Conservation (phyloP, 2,797 vertebrate genomes). For the Antrozous pallidus region DNA sequence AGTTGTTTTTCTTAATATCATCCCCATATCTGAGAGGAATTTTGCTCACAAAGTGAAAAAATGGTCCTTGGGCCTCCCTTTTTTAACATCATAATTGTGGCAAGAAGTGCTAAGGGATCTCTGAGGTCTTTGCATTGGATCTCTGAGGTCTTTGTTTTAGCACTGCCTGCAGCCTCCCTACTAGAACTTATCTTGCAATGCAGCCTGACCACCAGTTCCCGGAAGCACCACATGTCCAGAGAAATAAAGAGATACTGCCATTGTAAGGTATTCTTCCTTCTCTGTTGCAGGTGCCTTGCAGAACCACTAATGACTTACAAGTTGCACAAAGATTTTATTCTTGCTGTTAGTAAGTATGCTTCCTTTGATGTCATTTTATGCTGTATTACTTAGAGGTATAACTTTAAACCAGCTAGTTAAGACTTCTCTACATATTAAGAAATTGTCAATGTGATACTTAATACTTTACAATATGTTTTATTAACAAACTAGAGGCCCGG, state of each 20-base stretch:
- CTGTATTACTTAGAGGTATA: background rate
- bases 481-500: too few relatives aligned
- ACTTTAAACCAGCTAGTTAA: background rate
- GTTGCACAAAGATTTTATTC: slow-evolving; percentile 96
- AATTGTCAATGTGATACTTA: background rate
- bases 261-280: background rate
- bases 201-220: background rate
- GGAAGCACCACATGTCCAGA: background rate
- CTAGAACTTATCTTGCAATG: background rate
- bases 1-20: background rate
- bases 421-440: background rate
- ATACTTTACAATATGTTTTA: background rate
- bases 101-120: background rate
- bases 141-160: background rate
- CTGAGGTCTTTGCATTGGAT: background rate
- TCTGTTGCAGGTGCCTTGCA: slow-evolving; percentile 89
- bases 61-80: background rate
- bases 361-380: background rate
- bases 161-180: background rate
- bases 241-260: background rate
- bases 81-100: background rate
- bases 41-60: background rate
- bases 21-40: background rate
- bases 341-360: slow-evolving; percentile 95
- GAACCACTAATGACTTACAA: slow-evolving; percentile 97